Percentiles rank a stretch among this genome's conserved stretches.
Evolutionary conservation across 2,797 vertebrate species (phyloP).

Genomic region (Ctenochaetus hawaiiensis): DNA sequence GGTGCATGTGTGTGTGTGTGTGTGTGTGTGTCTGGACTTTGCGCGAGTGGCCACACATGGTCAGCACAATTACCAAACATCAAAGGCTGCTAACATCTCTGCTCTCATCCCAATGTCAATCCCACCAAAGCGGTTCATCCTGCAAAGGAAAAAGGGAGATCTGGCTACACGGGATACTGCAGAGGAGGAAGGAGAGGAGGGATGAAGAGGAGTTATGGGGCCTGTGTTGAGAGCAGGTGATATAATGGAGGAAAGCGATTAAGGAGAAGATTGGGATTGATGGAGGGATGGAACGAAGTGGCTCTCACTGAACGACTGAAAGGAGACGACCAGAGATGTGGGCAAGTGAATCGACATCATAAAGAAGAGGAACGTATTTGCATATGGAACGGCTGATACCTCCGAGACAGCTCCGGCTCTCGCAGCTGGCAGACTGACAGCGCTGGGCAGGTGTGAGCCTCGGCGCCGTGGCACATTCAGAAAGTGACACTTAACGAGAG

Average conservation of each 20-base stretch:
- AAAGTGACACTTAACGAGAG: slow-evolving; percentile 69
- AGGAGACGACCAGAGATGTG: slow-evolving; percentile 41
- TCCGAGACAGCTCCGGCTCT: slow-evolving; percentile 58
- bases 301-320: slow-evolving; percentile 48
- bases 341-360: slow-evolving; percentile 59
- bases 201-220: slow-evolving; percentile 41
- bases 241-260: slow-evolving; percentile 35
- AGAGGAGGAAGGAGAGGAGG: slow-evolving; percentile 36
- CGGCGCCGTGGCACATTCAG: slow-evolving; percentile 47
- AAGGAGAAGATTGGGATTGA: slow-evolving; percentile 48
- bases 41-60: slow-evolving; percentile 44
- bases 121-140: slow-evolving; percentile 58
- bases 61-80: slow-evolving; percentile 75
- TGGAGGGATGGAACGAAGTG: slow-evolving; percentile 42
- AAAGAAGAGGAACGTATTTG: slow-evolving; percentile 71
- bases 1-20: slow-evolving; percentile 19
- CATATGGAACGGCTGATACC: slow-evolving; percentile 68
- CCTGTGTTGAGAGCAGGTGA: slow-evolving; percentile 38
- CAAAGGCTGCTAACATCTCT: slow-evolving; percentile 68
- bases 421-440: slow-evolving; percentile 78
- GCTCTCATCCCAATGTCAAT: slow-evolving; percentile 50
- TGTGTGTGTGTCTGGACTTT: slow-evolving; percentile 22
- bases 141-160: slow-evolving; percentile 56
- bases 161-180: slow-evolving; percentile 29
- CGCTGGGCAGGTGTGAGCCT: slow-evolving; percentile 73